phyloP scores from a whole-genome alignment of 2,113 vertebrate species.

The Electrona antarctica region DNA sequence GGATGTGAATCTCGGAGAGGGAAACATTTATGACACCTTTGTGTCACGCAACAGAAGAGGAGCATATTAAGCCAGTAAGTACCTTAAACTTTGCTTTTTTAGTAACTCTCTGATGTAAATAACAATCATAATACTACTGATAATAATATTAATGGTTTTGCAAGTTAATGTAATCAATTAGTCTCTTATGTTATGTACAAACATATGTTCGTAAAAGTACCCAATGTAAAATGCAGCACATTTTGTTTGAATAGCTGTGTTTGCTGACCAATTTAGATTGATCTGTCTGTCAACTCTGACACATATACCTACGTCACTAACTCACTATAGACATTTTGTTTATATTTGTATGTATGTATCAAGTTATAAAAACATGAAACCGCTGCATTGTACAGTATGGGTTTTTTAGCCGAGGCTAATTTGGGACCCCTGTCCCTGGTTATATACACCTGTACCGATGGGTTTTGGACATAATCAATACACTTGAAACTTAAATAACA shows the following conservation, averaged over 20 bases:
- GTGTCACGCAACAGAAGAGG: constrained; percentile 16
- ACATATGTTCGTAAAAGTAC: not conserved
- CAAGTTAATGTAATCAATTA: not conserved
- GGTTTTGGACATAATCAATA: too few species aligned
- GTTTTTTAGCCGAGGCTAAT: too few species aligned
- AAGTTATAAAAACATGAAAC: not conserved
- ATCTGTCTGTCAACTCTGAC: constrained; percentile 11
- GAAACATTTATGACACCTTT: constrained; percentile 11
- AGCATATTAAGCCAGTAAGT: constrained; percentile 51
- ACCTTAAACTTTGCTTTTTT: not conserved
- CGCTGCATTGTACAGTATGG: too few species aligned
- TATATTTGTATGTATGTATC: not conserved
- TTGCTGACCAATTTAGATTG: constrained; percentile 45
- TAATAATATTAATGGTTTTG: not conserved
- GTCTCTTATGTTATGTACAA: not conserved
- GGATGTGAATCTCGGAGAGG: constrained; percentile 28
- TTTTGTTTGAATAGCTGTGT: constrained; percentile 27
- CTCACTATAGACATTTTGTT: not conserved
- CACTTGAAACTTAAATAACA: too few species aligned
- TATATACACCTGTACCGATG: too few species aligned
- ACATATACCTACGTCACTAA: not conserved
- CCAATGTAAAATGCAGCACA: constrained; percentile 16
- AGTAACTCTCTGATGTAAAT: not conserved
- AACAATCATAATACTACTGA: not conserved
- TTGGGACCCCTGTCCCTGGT: too few species aligned